Base-by-base conservation (phyloP, 2,113 vertebrate species). In the Oryzias celebensis region DNA sequence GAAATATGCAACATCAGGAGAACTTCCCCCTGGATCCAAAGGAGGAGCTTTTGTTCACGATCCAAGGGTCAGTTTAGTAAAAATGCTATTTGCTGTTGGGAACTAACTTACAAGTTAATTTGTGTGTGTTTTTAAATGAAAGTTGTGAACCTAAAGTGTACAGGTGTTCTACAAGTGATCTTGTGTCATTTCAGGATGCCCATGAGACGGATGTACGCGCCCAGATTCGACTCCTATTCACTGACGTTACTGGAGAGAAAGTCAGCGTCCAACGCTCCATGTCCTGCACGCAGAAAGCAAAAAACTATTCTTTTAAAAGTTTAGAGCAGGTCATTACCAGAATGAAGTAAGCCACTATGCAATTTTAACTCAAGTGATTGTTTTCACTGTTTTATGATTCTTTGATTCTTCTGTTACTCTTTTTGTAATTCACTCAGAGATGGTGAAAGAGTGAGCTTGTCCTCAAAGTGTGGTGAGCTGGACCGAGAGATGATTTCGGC, bases 1-100 rank as follows among this genome's bases (percentile, higher is more conserved):
- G 14, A 99, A 94, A 75, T 99, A 99, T 58, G 87, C 98, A 71
- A 95, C 91, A 69, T 91, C 96, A 58, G 96, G 97, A 52, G 96
- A 98, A 83, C 98, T 99, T 76, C 97, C 97, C 60, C 97, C 97
- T 69, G 97, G 97, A 78, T 95, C 94, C 48, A 98, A 98, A 93
- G 96, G 97, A 76, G 92, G 89, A 65, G 94, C 95, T 2, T 99
- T 99, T 91, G 96, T 99, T 57, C 96, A 99, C 43, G 97, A 99
- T 83, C 97, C 97, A 65, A 99, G 98, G 94, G 62, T 76, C 18
- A 17, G 57, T 71, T 57, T 5, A 23, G 31, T 65, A 24, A 31
- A 31, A 43, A 28, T 36, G 13, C 47, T 17, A 16, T 18, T 0
- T 42, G n/a, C 43, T n/a, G 7, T 4, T 3, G 16, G 24, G 23